phyloP scores from a whole-genome alignment of 2,113 vertebrate genomes.

The Guaruba guarouba region DNA sequence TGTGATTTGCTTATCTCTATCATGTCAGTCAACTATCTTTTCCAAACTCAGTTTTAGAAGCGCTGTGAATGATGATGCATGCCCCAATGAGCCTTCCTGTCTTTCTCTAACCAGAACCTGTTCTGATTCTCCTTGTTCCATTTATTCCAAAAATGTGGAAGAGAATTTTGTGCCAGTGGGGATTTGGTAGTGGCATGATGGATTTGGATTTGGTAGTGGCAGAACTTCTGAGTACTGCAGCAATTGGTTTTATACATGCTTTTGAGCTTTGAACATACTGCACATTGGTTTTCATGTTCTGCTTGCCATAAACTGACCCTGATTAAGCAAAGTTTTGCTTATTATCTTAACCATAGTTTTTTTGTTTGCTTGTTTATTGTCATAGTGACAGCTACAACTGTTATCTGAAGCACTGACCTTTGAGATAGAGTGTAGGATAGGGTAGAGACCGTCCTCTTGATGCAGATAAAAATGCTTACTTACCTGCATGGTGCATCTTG shows the following conservation, averaged over 20 bases:
- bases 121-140: background rate
- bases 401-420: background rate
- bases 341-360: background rate
- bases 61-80: background rate
- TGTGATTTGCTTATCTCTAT: background rate
- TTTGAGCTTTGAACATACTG: background rate
- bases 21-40: background rate
- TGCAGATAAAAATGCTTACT: background rate
- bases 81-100: background rate
- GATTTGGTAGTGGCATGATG: too few species aligned
- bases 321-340: background rate
- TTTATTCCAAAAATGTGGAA: background rate
- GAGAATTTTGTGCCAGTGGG: background rate
- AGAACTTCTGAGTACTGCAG: background rate
- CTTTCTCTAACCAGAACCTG: background rate
- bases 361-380: background rate
- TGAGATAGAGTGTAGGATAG: background rate
- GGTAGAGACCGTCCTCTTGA: background rate
- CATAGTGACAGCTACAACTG: background rate
- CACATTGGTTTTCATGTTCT: background rate
- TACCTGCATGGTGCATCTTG: background rate
- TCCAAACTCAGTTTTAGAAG: background rate
- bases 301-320: background rate
- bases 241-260: background rate
- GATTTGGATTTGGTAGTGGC: background rate